These are phyloP conservation scores for Eumaeus atala DNA, from an alignment of 1,140 invertebrate species.

Conservation along the genomic window DNA sequence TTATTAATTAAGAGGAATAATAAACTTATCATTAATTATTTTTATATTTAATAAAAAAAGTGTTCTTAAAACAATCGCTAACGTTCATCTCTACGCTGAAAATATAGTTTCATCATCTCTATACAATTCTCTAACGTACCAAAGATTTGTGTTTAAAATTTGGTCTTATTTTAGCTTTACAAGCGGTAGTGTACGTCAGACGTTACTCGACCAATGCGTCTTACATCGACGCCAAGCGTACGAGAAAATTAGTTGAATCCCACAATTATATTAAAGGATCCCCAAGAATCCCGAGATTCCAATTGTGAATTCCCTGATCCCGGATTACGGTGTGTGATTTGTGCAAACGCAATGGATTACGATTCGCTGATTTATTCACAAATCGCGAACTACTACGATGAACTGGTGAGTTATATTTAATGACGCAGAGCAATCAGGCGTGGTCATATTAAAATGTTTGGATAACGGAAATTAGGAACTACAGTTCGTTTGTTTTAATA, in stretches of 20 bases:
- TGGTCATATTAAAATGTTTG: not conserved
- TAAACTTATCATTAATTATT: not conserved
- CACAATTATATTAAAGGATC: conserved; percentile 5
- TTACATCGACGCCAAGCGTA: conserved; percentile 55
- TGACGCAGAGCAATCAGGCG: not conserved
- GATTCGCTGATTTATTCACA: conserved; percentile 64
- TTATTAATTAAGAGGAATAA: not conserved
- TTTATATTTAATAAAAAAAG: too few species aligned
- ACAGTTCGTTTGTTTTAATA: too few species aligned
- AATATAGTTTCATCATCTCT: conserved; percentile 3
- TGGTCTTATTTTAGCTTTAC: conserved; percentile 74
- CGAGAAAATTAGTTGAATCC: conserved; percentile 26
- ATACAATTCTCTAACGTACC: conserved; percentile 31
- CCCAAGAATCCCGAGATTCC: conserved; percentile 8
- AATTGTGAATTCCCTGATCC: conserved; percentile 1
- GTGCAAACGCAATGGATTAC: conserved; percentile 58
- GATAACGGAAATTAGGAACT: too few species aligned
- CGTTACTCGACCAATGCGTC: conserved; percentile 65
- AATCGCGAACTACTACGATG: conserved; percentile 67
- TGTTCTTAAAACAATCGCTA: not conserved
- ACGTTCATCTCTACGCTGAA: too few species aligned
- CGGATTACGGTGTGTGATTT: conserved; percentile 29
- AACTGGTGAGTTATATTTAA: conserved; percentile 47
- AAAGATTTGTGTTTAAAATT: conserved; percentile 74
- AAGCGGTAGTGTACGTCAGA: conserved; percentile 64